Conservation (phyloP, 2,888 invertebrate species). For the Omphaloscelis lunosa region DNA sequence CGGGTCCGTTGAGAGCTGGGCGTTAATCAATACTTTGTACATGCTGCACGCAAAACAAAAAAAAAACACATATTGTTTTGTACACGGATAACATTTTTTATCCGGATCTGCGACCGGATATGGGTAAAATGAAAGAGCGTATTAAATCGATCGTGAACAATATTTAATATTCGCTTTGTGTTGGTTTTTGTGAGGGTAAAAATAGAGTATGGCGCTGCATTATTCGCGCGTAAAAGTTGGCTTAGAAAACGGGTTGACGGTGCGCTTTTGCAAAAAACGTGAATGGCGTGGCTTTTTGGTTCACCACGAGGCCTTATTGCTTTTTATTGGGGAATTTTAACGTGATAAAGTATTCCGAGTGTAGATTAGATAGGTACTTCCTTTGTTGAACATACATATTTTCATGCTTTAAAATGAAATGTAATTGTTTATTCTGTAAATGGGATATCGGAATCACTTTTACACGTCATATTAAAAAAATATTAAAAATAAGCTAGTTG, state of each 20-base stretch:
- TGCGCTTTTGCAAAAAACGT: constrained; percentile 41
- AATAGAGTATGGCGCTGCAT: constrained; percentile 36
- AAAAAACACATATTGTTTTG: constrained; percentile 70
- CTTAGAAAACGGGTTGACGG: constrained; percentile 46
- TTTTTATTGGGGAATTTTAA: constrained; percentile 44
- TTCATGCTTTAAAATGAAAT: background rate
- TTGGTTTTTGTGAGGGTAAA: constrained; percentile 50
- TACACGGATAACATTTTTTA: constrained; percentile 75
- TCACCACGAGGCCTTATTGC: constrained; percentile 40
- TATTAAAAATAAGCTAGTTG: no score
- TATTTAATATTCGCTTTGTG: constrained; percentile 69
- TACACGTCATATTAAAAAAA: no score
- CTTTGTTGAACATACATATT: background rate
- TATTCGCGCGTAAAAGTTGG: constrained; percentile 42
- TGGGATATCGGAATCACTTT: no score
- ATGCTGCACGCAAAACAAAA: constrained; percentile 72
- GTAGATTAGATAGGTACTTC: background rate
- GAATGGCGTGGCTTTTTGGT: constrained; percentile 39
- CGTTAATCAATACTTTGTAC: constrained; percentile 84
- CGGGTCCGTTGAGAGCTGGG: constrained; percentile 75
- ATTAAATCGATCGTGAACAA: constrained; percentile 72
- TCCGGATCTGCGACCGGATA: constrained; percentile 70
- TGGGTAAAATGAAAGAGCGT: constrained; percentile 67
- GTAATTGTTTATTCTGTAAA: no score
- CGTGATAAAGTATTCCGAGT: constrained; percentile 20